Conservation (phyloP, 2,113 vertebrate genomes). For the Dolichotis patagonum region DNA sequence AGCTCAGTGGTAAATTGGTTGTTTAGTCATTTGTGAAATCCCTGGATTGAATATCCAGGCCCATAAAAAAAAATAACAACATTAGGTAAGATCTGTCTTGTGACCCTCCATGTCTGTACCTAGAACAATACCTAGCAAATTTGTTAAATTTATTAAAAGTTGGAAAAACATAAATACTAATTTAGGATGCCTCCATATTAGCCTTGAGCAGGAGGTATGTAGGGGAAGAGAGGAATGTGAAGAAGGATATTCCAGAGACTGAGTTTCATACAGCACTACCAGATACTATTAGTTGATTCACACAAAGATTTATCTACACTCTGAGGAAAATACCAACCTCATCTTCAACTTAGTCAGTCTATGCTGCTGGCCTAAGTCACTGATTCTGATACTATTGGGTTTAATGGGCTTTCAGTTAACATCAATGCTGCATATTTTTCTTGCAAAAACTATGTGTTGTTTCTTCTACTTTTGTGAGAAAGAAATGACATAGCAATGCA, state of each 20-base stretch:
- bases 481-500: background rate
- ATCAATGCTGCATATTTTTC: background rate
- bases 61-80: background rate
- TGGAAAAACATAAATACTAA: background rate
- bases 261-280: too few relatives aligned
- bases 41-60: background rate
- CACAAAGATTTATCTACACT: background rate
- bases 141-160: background rate
- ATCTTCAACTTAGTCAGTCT: background rate
- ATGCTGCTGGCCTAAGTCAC: background rate
- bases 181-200: background rate
- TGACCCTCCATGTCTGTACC: background rate
- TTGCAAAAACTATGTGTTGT: background rate
- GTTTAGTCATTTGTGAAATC: background rate
- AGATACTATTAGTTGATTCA: accelerated
- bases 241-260: accelerated
- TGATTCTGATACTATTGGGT: background rate
- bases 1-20: background rate
- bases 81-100: background rate
- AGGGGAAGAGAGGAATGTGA: accelerated
- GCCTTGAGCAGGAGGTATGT: background rate
- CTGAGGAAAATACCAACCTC: accelerated
- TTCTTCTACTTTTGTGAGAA: background rate
- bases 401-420: background rate
- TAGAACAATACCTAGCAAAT: background rate